A percentile compares a stretch with the other conserved stretches of the same genome.
phyloP scores from a whole-genome alignment of 2,888 invertebrate genomes.

The Drosophila percnosoma region DNA sequence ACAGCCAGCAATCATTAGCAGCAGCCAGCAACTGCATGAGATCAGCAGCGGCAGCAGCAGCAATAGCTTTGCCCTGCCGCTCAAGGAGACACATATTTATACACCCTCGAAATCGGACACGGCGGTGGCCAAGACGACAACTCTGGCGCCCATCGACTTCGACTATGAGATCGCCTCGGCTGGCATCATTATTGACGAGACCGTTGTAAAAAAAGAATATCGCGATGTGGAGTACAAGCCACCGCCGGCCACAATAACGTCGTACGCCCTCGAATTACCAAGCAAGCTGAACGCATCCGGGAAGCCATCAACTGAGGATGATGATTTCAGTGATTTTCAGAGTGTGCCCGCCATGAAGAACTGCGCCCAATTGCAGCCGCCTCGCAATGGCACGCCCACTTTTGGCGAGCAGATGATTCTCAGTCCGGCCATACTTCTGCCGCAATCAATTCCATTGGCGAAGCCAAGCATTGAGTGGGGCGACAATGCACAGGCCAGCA shows the following conservation, averaged over 20 bases:
- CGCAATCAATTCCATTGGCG: conserved; percentile 80
- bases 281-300: conserved; percentile 27
- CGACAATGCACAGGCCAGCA: conserved; percentile 83
- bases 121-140: conserved; percentile 72
- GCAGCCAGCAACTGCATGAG: conserved; percentile 42
- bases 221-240: conserved; percentile 85
- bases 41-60: conserved; percentile 72
- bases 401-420: conserved; percentile 82
- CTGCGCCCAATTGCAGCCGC: conserved; percentile 39
- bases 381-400: conserved; percentile 70
- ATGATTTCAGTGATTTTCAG: conserved; percentile 86
- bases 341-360: conserved; percentile 73
- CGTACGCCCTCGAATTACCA: conserved; percentile 70
- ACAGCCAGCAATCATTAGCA: conserved; percentile 14
- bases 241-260: conserved; percentile 38
- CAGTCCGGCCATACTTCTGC: conserved; percentile 82
- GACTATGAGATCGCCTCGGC: conserved; percentile 84
- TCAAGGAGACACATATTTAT: conserved; percentile 85
- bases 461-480: conserved; percentile 86
- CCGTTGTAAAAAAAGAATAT: conserved; percentile 85
- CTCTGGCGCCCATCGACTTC: conserved; percentile 81
- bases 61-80: conserved; percentile 80
- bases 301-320: conserved; percentile 74
- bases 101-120: conserved; percentile 83
- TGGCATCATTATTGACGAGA: conserved; percentile 84